Evolutionary conservation across 2,113 vertebrate species (phyloP).

Genomic region (Chionomys nivalis): DNA sequence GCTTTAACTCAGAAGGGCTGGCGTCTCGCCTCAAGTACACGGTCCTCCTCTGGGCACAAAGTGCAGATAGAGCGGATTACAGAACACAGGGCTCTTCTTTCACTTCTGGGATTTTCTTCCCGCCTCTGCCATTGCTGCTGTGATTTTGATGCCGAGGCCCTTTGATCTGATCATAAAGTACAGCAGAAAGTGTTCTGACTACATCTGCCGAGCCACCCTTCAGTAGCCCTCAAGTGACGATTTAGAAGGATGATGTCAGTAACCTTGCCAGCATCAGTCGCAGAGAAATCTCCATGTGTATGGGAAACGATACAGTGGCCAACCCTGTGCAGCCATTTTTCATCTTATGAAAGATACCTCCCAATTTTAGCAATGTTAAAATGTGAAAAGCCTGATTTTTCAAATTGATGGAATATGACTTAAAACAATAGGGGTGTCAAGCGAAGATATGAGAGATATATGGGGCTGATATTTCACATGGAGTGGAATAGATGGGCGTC

Average conservation of each 20-base stretch:
- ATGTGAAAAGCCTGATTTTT: slow-evolving; percentile 17
- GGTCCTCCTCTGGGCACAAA: not conserved
- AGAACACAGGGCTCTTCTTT: not conserved
- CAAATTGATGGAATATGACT: not conserved
- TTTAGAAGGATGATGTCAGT: not conserved
- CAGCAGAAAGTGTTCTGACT: not conserved
- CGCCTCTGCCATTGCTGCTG: not conserved
- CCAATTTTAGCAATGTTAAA: not conserved
- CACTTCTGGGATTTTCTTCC: not conserved
- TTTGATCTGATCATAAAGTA: not conserved
- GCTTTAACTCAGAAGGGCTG: not conserved
- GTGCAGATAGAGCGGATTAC: not conserved
- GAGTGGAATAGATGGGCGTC: not conserved
- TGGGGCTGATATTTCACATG: not conserved
- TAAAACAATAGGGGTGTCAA: not conserved
- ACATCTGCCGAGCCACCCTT: not conserved
- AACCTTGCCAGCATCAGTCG: not conserved
- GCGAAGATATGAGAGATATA: not conserved
- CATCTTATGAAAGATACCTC: not conserved
- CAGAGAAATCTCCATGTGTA: not conserved
- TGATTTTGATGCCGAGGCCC: not conserved
- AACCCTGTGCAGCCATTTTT: not conserved
- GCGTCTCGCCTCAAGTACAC: accelerated
- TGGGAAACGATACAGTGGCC: accelerated
- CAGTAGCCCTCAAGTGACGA: not conserved